Base-by-base conservation (phyloP, 2,888 invertebrate species). In the Chaetogeoica ovagalla region DNA sequence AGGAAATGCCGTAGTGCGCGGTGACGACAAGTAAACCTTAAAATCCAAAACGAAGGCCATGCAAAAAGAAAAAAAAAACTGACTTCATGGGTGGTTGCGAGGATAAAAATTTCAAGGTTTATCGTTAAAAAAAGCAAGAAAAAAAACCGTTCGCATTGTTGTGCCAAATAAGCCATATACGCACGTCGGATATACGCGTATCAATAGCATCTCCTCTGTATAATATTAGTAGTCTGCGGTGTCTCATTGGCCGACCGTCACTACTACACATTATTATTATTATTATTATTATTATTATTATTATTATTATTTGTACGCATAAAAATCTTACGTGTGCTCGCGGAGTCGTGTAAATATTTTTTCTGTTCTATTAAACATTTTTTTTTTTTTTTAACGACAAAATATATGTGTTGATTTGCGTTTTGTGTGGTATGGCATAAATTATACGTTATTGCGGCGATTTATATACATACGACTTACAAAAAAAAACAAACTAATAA, bases 61-160 rank as follows among this genome's bases (percentile, higher is more conserved):
- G n/a, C n/a, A n/a, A n/a, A n/a, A 37, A 59, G 30, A 59, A 70
- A 73, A 48, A 30, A 30, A 30, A 66, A 23, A 76, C 55, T 17
- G 15, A 69, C 76, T 69, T 77, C 69, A 77, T 69, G 69, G 77
- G 60, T 70, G 60, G 69, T 62, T 69, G 52, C 52, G 52, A 55
- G 8, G 7, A 48, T n/a, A 76, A 65, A 76, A 52, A 60, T 43
- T 21, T 52, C 77, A 69, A 77, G 77, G 77, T 70, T 77, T 77
- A 30, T 52, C 60, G 77, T 17, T 59, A 77, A 77, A 77, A 69
- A 77, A n/a, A n/a, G n/a, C n/a, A n/a, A n/a, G n/a, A n/a, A n/a
- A 77, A 77, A 70, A 43, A 43, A 43, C 43, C 17, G 15, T 77
- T 70, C 21, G 77, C 60, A 52, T 60, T 77, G 60, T 77, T 52